phyloP scores from a whole-genome alignment of 2,888 invertebrate genomes.

The Psylliodes chrysocephalus region DNA sequence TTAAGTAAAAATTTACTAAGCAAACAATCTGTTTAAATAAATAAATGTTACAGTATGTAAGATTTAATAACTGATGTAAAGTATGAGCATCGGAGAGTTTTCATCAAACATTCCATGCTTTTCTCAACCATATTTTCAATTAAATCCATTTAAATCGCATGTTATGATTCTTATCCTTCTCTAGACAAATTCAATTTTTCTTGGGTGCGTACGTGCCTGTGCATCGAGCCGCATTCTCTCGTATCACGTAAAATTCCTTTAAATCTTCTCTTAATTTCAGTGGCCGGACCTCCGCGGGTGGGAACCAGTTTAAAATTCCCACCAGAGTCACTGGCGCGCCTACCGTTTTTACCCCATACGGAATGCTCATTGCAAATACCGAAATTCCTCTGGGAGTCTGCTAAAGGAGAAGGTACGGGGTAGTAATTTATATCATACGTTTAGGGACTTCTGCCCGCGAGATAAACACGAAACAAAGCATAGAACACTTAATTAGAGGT shows the following conservation, averaged over 20 bases:
- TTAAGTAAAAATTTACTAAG: too few relatives aligned
- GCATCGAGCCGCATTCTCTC: conserved; percentile 4
- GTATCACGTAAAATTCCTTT: conserved; percentile 25
- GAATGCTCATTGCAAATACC: background rate
- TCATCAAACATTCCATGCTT: too few relatives aligned
- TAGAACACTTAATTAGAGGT: conserved; percentile 9
- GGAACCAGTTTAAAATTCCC: conserved; percentile 29
- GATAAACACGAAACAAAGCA: conserved; percentile 7
- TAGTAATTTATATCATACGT: conserved; percentile 20
- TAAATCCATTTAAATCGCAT: too few relatives aligned
- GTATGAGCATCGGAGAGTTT: too few relatives aligned
- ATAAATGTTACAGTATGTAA: too few relatives aligned
- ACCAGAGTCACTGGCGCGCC: conserved; percentile 19
- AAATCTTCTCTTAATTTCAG: conserved; percentile 28
- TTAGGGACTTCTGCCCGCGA: background rate
- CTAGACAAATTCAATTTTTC: too few relatives aligned
- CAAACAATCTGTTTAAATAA: too few relatives aligned
- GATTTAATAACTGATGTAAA: too few relatives aligned
- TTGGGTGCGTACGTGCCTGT: background rate
- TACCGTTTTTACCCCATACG: conserved; percentile 1
- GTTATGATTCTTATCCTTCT: too few relatives aligned
- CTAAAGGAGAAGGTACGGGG: background rate
- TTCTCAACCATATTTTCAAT: too few relatives aligned
- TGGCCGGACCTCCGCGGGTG: conserved; percentile 29
- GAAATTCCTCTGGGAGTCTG: conserved; percentile 14